phyloP scores from a whole-genome alignment of 2,888 invertebrate genomes.

The Oligia fasciuncula region DNA sequence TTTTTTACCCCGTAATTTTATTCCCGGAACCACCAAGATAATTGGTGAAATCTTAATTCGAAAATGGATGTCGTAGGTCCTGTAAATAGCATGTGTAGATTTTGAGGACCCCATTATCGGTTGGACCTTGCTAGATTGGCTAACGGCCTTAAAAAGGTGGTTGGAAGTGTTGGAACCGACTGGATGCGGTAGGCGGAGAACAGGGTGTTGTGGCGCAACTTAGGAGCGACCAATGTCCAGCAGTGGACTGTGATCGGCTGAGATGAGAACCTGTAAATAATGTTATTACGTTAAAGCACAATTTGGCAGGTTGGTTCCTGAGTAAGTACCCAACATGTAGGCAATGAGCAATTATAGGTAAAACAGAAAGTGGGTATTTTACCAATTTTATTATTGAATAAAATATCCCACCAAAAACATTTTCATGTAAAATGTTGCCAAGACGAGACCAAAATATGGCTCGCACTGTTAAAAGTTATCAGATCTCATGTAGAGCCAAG shows the following conservation, averaged over 20 bases:
- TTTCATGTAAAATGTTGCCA: too few relatives aligned
- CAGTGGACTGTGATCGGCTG: neutral
- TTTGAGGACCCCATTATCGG: neutral
- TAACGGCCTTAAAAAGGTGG: neutral
- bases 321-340: neutral
- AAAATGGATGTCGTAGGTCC: too few relatives aligned
- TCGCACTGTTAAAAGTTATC: too few relatives aligned
- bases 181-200: neutral
- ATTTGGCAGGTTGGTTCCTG: neutral
- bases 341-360: neutral
- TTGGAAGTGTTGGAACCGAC: neutral
- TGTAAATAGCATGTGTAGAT: neutral
- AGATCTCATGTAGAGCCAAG: too few relatives aligned
- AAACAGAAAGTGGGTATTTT: neutral
- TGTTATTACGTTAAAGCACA: neutral
- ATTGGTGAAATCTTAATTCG: neutral
- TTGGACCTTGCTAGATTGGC: neutral
- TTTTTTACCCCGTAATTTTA: neutral
- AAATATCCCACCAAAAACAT: too few relatives aligned
- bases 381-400: too few relatives aligned
- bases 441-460: too few relatives aligned
- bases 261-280: neutral
- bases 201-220: neutral
- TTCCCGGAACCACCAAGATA: neutral
- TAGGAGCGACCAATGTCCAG: neutral